phyloP scores from a whole-genome alignment of 2,888 invertebrate genomes.

The Dryobota labecula region DNA sequence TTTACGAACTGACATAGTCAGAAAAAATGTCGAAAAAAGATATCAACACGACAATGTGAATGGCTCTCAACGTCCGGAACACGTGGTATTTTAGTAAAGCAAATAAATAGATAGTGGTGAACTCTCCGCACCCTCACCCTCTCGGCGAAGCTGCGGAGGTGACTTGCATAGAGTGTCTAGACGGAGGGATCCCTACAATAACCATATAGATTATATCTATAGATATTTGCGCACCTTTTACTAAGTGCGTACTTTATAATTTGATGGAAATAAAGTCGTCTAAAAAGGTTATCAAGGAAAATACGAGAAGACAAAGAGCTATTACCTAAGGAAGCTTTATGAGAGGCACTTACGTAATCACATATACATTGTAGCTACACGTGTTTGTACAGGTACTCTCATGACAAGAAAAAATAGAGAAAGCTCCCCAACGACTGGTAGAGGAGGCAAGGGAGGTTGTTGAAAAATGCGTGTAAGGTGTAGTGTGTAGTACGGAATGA shows the following conservation, averaged over 20 bases:
- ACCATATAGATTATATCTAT: constrained; percentile 71
- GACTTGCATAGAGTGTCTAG: constrained; percentile 89
- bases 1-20: constrained; percentile 24
- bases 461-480: constrained; percentile 74
- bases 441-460: constrained; percentile 70
- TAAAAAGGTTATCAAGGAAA: constrained; percentile 25
- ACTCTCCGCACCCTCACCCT: constrained; percentile 87
- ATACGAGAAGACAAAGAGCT: constrained; percentile 22
- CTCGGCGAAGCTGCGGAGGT: constrained; percentile 78
- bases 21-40: constrained; percentile 44
- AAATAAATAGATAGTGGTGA: constrained; percentile 88
- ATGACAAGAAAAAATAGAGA: constrained; percentile 68
- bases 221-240: constrained; percentile 68
- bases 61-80: constrained; percentile 80
- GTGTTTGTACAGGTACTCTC: constrained; percentile 47
- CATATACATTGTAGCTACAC: constrained; percentile 16
- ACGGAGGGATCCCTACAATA: constrained; percentile 85
- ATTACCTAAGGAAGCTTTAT: constrained; percentile 30
- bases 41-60: constrained; percentile 66
- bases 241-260: constrained; percentile 57
- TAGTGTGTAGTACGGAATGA: constrained; percentile 63
- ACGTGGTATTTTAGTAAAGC: constrained; percentile 85
- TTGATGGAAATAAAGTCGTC: constrained; percentile 37
- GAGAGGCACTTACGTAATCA: constrained; percentile 43
- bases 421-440: constrained; percentile 67